A percentile compares a stretch with the other conserved stretches of the same genome.
Evolutionary conservation across 2,113 vertebrate genomes (phyloP).

Genomic region (Crocuta crocuta): DNA sequence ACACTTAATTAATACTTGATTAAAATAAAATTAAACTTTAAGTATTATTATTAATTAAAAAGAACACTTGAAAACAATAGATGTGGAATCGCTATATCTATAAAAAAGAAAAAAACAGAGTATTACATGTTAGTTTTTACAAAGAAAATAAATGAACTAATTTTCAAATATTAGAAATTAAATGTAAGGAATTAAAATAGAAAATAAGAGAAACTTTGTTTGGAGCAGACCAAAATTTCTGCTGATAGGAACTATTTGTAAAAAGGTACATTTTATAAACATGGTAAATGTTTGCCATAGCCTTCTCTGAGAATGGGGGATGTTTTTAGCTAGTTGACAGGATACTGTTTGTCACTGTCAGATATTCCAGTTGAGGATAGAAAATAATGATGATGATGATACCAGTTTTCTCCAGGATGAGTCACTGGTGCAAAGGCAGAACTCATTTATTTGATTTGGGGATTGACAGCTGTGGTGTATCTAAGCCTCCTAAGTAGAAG

Average conservation of each 20-base stretch:
- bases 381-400: not conserved
- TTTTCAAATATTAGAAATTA: not conserved
- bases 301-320: not conserved
- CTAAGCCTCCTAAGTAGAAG: not conserved
- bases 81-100: not conserved
- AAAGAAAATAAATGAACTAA: not conserved
- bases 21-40: not conserved
- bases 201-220: not conserved
- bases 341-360: not conserved
- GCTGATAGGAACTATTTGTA: not conserved
- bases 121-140: not conserved
- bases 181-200: not conserved
- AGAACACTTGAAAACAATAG: not conserved
- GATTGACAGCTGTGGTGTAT: not conserved
- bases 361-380: not conserved
- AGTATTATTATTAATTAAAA: not conserved
- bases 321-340: not conserved
- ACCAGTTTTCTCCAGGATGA: not conserved
- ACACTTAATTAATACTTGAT: not conserved
- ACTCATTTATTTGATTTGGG: not conserved
- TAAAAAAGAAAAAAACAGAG: not conserved
- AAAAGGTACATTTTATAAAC: not conserved
- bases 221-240: not conserved
- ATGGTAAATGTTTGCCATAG: not conserved
- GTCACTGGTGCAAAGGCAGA: not conserved